Evolutionary conservation across 1,140 invertebrate genomes (phyloP), one percentile per base, ranked within the genome.

Genomic region (Atta colombica): DNA sequence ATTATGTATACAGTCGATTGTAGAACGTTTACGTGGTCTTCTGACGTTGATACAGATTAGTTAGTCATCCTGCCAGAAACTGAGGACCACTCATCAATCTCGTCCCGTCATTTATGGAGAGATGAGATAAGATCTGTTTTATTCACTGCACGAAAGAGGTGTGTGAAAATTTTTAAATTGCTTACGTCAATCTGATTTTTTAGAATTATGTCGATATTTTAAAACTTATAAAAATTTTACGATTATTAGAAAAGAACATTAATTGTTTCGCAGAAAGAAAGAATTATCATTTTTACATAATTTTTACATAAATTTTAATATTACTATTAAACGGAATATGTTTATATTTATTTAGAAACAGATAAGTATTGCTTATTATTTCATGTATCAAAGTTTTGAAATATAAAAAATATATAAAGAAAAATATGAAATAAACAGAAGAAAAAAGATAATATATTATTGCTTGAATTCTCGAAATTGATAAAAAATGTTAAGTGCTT

Each of bases 41-140:
- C 55, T 84, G 69, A 84, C 80, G 69, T 74, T 84, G 80, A 84
- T 84, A 63, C 80, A 63, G 80, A 84, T 84, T 84, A 84, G 63
- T 39, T 25, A 82, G 68, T 75, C 80, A 63, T 61, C n/a, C 80
- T 45, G 45, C 45, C 69, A 75, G 69, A 84, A 84, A 84, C 55
- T 51, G 28, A 63, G 69, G 69, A 31, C 55, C 69, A 21, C 45
- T 74, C 69, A 75, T 84, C 80, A 75, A 74, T 75, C 45, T 74
- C 39, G 21, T 7, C 39, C 28, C 39, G 69, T 61, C 69, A 49
- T 63, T 84, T 61, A 28, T 1, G 58, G 12, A 31, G 55, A 49
- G 68, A 14, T 18, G 35, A 31, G 21, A 65, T 53, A 68, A 55
- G 28, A 53, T 80, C 49, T 25, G 63, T 55, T 71, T 80, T 21